phyloP scores from a whole-genome alignment of 2,888 invertebrate genomes.

The Eupithecia vulgata region DNA sequence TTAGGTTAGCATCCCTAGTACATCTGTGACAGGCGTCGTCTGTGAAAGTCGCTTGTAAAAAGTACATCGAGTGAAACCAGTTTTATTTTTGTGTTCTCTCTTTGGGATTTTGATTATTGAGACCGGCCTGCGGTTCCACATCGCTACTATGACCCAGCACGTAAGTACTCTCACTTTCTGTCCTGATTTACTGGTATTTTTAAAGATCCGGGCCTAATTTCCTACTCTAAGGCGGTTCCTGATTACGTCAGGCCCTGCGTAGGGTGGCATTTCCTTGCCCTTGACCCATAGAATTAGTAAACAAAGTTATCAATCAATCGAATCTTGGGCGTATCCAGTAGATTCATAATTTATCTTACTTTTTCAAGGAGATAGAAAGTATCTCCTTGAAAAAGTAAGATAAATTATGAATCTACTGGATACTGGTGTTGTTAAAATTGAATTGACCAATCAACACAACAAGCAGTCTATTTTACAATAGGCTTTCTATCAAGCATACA shows the following conservation, averaged over 20 bases:
- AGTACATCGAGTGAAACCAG: conserved; percentile 21
- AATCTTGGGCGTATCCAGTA: not conserved
- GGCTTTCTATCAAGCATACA: not conserved
- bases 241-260: conserved; percentile 34
- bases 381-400: too few relatives aligned
- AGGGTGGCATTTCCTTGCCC: conserved; percentile 24
- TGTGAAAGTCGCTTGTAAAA: conserved; percentile 8
- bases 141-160: conserved; percentile 38
- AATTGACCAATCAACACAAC: not conserved
- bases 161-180: conserved; percentile 34
- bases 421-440: not conserved
- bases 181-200: not conserved
- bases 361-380: too few relatives aligned
- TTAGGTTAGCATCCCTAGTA: too few relatives aligned
- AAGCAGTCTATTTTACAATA: not conserved
- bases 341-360: not conserved
- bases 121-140: conserved; percentile 21
- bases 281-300: conserved; percentile 28
- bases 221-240: conserved; percentile 33
- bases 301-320: conserved; percentile 22
- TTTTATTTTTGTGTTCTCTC: conserved; percentile 31
- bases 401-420: not conserved
- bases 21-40: not conserved
- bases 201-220: not conserved
- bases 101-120: conserved; percentile 12